Evolutionary conservation across 2,113 vertebrate species (phyloP), one percentile per base, ranked within the genome.

Genomic region (Antechinus flavipes): DNA sequence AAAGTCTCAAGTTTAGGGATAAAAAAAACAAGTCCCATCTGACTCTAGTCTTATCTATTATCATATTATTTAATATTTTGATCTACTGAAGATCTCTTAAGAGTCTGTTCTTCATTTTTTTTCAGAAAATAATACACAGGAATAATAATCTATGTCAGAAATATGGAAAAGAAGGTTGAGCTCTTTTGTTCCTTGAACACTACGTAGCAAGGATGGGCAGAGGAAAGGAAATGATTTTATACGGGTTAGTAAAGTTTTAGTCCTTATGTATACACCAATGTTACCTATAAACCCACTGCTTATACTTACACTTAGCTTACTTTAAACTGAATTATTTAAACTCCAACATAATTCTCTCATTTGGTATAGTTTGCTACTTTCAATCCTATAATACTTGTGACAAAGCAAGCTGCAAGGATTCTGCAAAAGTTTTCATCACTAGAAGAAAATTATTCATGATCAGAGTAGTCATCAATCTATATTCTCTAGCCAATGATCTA

Each of bases 71-170:
- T 90, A 91, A 58, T 35, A 53, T 14, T 46, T 46, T 8, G 35
- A 24, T 76, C 68, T 56, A 92, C 0, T 84, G 35, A 76, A 90
- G 90, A 53, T 26, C 89, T 25, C 42, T 58, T 42, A 94, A 92
- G 26, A 19, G 68, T 58, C 26, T 26, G 95, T 90, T 91, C 54
- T 76, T 89, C 35, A 90, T 5, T n/a, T 93, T 90, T 5, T n/a
- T 93, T 90, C 24, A 95, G 50, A 94, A 90, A 91, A 94, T 90
- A 93, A 96, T 61, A 61, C 47, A 2, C 4, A 55, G 53, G 56
- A 12, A 84, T 93, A 94, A 89, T 93, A 93, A 90, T 94, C 93
- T 90, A 58, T 54, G 30, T 56, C 26, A 92, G 93, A 90, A 46
- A 94, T 84, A 89, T 27, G n/a, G 89, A 26, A 56, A 96, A 90